Evolutionary conservation across 1,140 invertebrate genomes (phyloP).

Genomic region (Drosophila arawakana): DNA sequence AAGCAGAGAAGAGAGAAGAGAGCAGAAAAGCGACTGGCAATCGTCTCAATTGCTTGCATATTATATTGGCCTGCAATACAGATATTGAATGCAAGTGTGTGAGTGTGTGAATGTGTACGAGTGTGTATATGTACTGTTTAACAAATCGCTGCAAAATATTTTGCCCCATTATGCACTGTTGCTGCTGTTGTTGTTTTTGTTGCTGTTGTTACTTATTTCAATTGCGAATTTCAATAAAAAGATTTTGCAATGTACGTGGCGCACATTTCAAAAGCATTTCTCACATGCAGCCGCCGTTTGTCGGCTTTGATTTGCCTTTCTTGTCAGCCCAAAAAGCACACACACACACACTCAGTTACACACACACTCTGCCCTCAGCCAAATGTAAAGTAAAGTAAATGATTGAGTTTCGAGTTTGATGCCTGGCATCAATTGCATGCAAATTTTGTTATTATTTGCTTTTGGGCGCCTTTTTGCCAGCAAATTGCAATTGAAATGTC

Average conservation of each 20-base stretch:
- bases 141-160: slow-evolving; percentile 73
- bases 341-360: slow-evolving; percentile 5
- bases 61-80: slow-evolving; percentile 37
- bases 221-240: slow-evolving; percentile 50
- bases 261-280: slow-evolving; percentile 76
- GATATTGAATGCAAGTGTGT: not conserved
- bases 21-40: slow-evolving; percentile 27
- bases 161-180: slow-evolving; percentile 62
- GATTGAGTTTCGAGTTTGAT: slow-evolving; percentile 68
- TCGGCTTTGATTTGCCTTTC: slow-evolving; percentile 36
- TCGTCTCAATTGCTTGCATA: slow-evolving; percentile 51
- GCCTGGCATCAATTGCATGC: slow-evolving; percentile 72
- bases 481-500: slow-evolving; percentile 68
- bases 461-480: slow-evolving; percentile 37
- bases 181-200: slow-evolving; percentile 25
- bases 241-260: slow-evolving; percentile 71
- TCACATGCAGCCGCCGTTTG: slow-evolving; percentile 57
- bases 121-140: slow-evolving; percentile 43
- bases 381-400: slow-evolving; percentile 54
- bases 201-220: slow-evolving; percentile 55
- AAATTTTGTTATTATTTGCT: slow-evolving; percentile 75
- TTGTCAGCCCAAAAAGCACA: slow-evolving; percentile 1
- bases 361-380: not conserved
- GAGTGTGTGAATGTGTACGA: not conserved
- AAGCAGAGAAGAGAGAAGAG: not conserved